phyloP scores from a whole-genome alignment of 1,140 invertebrate species.

The Daktulosphaira vitifoliae region DNA sequence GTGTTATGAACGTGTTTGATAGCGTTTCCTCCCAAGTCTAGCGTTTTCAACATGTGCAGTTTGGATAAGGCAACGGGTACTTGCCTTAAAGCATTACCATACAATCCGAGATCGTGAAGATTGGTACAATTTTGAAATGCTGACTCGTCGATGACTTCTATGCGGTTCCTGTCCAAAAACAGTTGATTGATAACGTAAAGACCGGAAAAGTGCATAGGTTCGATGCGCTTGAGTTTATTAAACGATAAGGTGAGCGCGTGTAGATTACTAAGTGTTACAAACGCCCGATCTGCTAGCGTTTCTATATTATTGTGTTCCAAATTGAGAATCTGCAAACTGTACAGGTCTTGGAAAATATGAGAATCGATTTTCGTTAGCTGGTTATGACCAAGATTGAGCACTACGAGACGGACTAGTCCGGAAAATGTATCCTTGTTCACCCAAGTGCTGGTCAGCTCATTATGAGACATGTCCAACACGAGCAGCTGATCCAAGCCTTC shows the following conservation, averaged over 20 bases:
- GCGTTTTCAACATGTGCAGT: slow-evolving; percentile 62
- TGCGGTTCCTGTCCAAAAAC: slow-evolving; percentile 68
- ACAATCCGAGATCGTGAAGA: slow-evolving; percentile 69
- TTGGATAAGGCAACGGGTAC: slow-evolving; percentile 66
- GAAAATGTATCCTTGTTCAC: slow-evolving; percentile 72
- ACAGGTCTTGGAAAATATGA: slow-evolving; percentile 67
- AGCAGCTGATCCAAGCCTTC: slow-evolving; percentile 74
- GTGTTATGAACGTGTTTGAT: slow-evolving; percentile 66
- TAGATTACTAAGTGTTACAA: slow-evolving; percentile 71
- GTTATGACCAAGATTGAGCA: slow-evolving; percentile 84
- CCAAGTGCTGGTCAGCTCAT: slow-evolving; percentile 75
- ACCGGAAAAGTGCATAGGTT: slow-evolving; percentile 67
- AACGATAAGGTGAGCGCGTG: slow-evolving; percentile 69
- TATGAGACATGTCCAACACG: slow-evolving; percentile 76
- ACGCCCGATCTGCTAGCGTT: slow-evolving; percentile 66
- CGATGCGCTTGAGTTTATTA: slow-evolving; percentile 66
- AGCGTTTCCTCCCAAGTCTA: slow-evolving; percentile 73
- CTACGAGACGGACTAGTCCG: slow-evolving; percentile 74
- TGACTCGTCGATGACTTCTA: slow-evolving; percentile 66
- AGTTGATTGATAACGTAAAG: slow-evolving; percentile 67
- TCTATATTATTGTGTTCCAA: slow-evolving; percentile 70
- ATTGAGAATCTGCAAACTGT: slow-evolving; percentile 72
- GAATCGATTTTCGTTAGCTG: slow-evolving; percentile 69
- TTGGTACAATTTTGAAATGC: slow-evolving; percentile 73
- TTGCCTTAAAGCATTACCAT: slow-evolving; percentile 64